Conservation (phyloP, 2,113 vertebrate species). For the Crotophaga sulcirostris region DNA sequence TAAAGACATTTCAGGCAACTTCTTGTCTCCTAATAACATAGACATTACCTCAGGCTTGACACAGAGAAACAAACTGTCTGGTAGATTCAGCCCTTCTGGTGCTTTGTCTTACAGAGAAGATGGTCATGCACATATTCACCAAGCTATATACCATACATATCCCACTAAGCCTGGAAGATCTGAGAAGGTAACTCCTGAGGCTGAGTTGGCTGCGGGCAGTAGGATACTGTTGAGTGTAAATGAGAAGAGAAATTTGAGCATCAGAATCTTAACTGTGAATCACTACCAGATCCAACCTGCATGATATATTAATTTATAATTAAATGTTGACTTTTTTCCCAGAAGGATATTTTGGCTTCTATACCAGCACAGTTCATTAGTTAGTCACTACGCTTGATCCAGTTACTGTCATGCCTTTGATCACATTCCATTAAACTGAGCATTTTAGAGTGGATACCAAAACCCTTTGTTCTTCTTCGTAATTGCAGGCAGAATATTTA, state of each 20-base stretch:
- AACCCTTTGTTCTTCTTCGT: not conserved
- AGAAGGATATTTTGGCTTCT: slow-evolving; percentile 10
- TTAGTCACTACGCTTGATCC: slow-evolving; percentile 6
- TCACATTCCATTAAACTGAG: slow-evolving; percentile 2
- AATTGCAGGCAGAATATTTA: not conserved
- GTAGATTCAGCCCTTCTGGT: not conserved
- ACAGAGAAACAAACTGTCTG: not conserved
- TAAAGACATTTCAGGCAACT: not conserved
- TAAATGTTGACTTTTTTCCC: slow-evolving; percentile 22
- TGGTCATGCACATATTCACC: not conserved
- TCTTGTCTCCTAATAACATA: not conserved
- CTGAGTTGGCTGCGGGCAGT: not conserved
- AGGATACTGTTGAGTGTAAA: not conserved
- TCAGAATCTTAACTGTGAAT: not conserved
- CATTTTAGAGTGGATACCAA: not conserved
- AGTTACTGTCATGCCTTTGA: slow-evolving; percentile 25
- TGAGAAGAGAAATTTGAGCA: not conserved
- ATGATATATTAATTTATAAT: slow-evolving; percentile 29
- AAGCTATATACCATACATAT: not conserved
- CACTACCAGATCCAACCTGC: not conserved
- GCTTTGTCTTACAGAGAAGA: not conserved
- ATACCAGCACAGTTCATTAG: slow-evolving; percentile 6
- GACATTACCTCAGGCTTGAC: not conserved
- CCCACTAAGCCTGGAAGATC: not conserved
- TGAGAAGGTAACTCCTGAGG: not conserved